Percentiles rank a stretch among this genome's conserved stretches.
Evolutionary conservation across 2,797 vertebrate genomes (phyloP).

Genomic region (Acanthornis magna): DNA sequence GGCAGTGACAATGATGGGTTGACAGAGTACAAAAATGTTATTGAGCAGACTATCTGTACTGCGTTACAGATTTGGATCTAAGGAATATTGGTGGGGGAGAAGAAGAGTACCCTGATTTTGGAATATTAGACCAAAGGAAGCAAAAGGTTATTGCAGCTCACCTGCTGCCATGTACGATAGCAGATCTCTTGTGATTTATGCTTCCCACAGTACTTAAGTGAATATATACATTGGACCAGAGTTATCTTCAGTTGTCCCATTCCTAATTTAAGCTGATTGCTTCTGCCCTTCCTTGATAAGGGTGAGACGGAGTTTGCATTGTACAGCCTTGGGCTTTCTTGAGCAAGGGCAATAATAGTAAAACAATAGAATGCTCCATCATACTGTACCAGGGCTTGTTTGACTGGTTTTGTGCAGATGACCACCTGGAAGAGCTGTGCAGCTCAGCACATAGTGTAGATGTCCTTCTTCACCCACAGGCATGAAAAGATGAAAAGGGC

Average conservation of each 20-base stretch:
- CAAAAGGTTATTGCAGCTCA: not conserved
- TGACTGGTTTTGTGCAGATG: not conserved
- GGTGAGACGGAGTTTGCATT: not conserved
- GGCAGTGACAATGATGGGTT: not conserved
- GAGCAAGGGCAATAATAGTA: rapidly evolving
- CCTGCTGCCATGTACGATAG: not conserved
- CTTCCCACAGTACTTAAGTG: not conserved
- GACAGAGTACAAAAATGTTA: not conserved
- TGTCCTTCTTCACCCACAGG: not conserved
- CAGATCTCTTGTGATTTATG: not conserved
- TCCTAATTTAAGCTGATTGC: not conserved
- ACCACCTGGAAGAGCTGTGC: not conserved
- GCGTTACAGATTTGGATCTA: not conserved
- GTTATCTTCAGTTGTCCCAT: not conserved
- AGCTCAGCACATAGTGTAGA: not conserved
- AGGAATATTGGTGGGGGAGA: not conserved
- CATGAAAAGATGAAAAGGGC: not conserved
- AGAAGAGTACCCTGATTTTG: not conserved
- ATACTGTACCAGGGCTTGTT: not conserved
- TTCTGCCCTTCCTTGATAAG: not conserved
- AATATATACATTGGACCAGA: not conserved
- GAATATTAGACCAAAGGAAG: not conserved
- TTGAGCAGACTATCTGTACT: not conserved
- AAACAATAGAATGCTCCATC: not conserved
- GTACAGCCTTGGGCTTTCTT: not conserved